Base-by-base conservation (phyloP, 2,888 invertebrate genomes). In the Ennomos fuscantarius region DNA sequence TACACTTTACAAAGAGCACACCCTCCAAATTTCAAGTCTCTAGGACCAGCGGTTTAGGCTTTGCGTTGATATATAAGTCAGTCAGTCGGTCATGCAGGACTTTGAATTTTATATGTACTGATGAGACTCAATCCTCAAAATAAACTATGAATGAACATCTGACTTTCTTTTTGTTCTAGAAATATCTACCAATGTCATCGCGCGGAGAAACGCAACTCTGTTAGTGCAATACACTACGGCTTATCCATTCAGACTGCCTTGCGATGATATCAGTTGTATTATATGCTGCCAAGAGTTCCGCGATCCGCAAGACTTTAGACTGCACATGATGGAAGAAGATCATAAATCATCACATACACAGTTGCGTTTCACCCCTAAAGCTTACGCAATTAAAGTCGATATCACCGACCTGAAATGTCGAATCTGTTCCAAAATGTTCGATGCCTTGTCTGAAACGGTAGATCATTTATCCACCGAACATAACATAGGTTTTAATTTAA, bases 151-250 rank as follows among this genome's bases (percentile, higher is more conserved):
- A 44, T 51, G 51, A 56, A 56, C 65, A 63, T 59, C 55, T 54
- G 56, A 62, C 52, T 79, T 78, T 76, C 70, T 78, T 75, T 24
- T 81, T 79, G 78, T 81, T 79, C 69, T 81, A 81, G 80, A 76
- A 68, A 63, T 68, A 55, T 64, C 67, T 63, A 63, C 71, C 63
- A 68, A 69, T 67, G 55, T 60, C 70, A 68, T 69, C 70, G 71
- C 68, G 57, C 72, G 74, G 63, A 65, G 65, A 62, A 81, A 82
- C 68, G 79, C 78, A 47, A 69, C 71, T 66, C 62, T 74, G 42
- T 62, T 82, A 62, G 65, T 81, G 58, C 63, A 70, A 64, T 63
- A 73, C 64, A 63, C 77, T 39, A 79, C 81, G 50, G 79, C 76
- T 45, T 79, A 76, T 69, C 81, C 81, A 47, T 81, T 82, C 72